Evolutionary conservation across 2,113 vertebrate genomes (phyloP).

Genomic region (Chaenogobius annularis): DNA sequence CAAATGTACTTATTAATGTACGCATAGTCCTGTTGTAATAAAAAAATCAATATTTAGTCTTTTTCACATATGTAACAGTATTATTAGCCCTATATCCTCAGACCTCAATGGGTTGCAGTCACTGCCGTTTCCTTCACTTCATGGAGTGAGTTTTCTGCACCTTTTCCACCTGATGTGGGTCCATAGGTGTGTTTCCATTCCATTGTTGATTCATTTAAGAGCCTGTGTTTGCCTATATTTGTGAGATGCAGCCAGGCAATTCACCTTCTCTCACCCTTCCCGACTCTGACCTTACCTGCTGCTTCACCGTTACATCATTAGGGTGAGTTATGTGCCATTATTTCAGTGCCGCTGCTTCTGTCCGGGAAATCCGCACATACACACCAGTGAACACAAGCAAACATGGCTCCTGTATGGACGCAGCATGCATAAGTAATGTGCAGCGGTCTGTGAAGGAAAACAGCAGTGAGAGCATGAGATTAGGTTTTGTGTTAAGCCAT

Average conservation of each 20-base stretch:
- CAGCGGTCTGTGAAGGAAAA: constrained; percentile 34
- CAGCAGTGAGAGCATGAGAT: constrained; percentile 10
- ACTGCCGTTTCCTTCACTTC: neutral
- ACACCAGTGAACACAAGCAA: constrained; percentile 18
- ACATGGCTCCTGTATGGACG: constrained; percentile 38
- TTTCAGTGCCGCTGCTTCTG: constrained; percentile 37
- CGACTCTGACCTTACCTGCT: constrained; percentile 60
- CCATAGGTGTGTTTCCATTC: constrained; percentile 20
- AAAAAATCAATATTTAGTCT: too few species aligned
- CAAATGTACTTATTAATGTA: too few species aligned
- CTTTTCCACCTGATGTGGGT: neutral
- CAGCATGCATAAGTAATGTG: constrained; percentile 59
- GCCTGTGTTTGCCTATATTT: constrained; percentile 4
- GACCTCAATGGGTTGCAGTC: neutral
- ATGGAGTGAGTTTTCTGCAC: neutral
- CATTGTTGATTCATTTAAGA: constrained; percentile 27
- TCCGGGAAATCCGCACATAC: constrained; percentile 23
- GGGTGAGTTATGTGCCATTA: constrained; percentile 61
- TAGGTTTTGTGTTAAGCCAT: constrained; percentile 1
- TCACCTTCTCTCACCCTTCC: constrained; percentile 39
- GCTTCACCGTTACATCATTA: constrained; percentile 59
- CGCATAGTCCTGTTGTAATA: too few species aligned
- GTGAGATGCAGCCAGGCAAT: constrained; percentile 17
- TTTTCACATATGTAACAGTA: neutral
- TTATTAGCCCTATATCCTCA: neutral